phyloP scores from a whole-genome alignment of 2,797 vertebrate genomes.

The Cephalopachus bancanus region DNA sequence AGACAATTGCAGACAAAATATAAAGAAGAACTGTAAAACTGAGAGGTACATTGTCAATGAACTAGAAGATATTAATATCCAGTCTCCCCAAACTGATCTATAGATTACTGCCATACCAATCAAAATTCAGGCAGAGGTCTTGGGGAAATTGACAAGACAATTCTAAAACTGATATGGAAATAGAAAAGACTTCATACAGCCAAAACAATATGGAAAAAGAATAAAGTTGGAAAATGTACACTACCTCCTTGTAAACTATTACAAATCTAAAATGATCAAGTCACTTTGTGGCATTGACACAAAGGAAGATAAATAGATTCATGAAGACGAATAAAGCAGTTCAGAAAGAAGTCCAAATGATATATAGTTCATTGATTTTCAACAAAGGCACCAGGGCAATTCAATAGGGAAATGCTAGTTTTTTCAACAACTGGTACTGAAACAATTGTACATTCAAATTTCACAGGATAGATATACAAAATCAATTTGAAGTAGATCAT shows the following conservation, averaged over 20 bases:
- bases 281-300: neutral
- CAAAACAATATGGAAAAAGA: neutral
- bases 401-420: too few relatives aligned
- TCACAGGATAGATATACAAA: too few relatives aligned
- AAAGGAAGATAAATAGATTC: neutral
- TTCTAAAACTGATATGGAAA: neutral
- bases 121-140: constrained; percentile 1
- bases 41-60: neutral
- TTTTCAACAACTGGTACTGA: too few relatives aligned
- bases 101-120: neutral
- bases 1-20: neutral
- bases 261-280: neutral
- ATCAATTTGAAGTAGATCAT: too few relatives aligned
- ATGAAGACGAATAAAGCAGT: neutral
- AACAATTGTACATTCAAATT: too few relatives aligned
- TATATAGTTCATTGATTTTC: neutral
- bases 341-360: neutral
- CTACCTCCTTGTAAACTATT: neutral
- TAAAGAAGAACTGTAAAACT: neutral
- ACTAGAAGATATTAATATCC: neutral
- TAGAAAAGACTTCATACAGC: neutral
- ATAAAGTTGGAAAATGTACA: neutral
- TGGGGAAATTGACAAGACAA: neutral
- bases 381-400: too few relatives aligned
- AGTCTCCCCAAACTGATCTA: neutral